Conservation (phyloP, 2,888 invertebrate species). For the Drosophila affinis region DNA sequence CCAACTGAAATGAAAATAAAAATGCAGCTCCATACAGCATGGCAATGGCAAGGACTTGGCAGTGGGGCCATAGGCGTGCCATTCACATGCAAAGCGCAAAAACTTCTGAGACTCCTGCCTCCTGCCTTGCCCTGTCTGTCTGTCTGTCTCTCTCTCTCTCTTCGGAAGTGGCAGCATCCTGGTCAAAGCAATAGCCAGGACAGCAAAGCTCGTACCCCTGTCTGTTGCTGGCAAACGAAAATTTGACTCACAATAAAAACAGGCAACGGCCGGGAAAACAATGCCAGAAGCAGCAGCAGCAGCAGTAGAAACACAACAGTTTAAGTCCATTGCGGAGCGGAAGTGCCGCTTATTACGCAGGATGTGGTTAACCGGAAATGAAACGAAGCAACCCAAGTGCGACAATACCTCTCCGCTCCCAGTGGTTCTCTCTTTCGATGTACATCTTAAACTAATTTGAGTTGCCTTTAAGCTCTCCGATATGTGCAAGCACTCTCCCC, state of each 20-base stretch:
- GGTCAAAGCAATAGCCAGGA: conserved; percentile 12
- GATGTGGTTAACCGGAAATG: conserved; percentile 80
- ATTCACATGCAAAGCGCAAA: conserved; percentile 75
- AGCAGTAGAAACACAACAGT: conserved; percentile 60
- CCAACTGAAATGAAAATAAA: conserved; percentile 64
- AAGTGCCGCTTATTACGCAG: conserved; percentile 79
- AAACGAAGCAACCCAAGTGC: conserved; percentile 78
- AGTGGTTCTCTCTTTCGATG: conserved; percentile 9
- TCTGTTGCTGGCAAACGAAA: conserved; percentile 39
- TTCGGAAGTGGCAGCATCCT: conserved; percentile 73
- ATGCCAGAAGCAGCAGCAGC: conserved; percentile 49
- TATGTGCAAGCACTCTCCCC: conserved; percentile 1
- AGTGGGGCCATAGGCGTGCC: conserved; percentile 73
- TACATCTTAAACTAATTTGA: background rate
- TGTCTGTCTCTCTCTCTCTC: background rate
- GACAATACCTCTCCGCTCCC: conserved; percentile 38
- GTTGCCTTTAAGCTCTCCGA: conserved; percentile 48
- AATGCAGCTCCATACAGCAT: conserved; percentile 69
- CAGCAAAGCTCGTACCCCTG: conserved; percentile 17
- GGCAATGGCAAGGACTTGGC: conserved; percentile 36
- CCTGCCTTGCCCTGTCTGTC: background rate
- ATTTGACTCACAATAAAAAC: conserved; percentile 77
- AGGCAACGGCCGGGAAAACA: conserved; percentile 45
- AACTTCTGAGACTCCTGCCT: conserved; percentile 48
- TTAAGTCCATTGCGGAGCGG: conserved; percentile 71